These are phyloP conservation scores for Heterotilapia buettikoferi DNA, from an alignment of 2,113 vertebrate species.

Conservation along the genomic window DNA sequence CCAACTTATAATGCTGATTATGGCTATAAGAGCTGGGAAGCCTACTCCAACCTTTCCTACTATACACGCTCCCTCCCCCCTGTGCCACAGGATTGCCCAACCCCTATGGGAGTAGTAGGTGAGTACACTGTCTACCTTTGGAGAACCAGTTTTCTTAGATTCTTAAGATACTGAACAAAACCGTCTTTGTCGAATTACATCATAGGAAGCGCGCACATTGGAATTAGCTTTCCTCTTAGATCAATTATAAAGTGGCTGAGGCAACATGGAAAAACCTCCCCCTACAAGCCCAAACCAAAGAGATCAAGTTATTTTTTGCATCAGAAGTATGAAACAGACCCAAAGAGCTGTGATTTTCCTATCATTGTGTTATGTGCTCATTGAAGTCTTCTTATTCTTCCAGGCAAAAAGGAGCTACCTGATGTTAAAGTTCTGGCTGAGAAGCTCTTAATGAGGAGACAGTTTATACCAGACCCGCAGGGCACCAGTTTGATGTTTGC, in stretches of 20 bases:
- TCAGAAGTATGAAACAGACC: not conserved
- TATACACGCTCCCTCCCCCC: conserved; percentile 89
- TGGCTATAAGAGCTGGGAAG: conserved; percentile 91
- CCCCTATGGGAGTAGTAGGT: conserved; percentile 95
- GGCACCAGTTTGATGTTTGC: conserved; percentile 93
- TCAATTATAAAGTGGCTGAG: not conserved
- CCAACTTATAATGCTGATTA: conserved; percentile 90
- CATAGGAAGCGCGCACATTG: not conserved
- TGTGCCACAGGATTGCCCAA: conserved; percentile 86
- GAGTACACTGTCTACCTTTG: conserved; percentile 28
- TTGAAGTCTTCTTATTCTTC: not conserved
- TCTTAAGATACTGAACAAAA: conserved; percentile 41
- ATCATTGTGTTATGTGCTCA: not conserved
- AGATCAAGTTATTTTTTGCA: fast-evolving
- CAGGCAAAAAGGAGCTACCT: conserved; percentile 91
- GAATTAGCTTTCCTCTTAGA: not conserved
- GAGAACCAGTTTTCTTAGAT: conserved; percentile 73
- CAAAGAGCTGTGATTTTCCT: not conserved
- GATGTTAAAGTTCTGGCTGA: conserved; percentile 82
- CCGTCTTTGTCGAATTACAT: conserved; percentile 2
- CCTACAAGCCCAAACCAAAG: not conserved
- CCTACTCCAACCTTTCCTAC: conserved; percentile 91
- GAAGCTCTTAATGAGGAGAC: conserved; percentile 83
- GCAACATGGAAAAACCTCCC: not conserved
- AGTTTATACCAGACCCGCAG: conserved; percentile 93